Base-by-base conservation (phyloP, 2,888 invertebrate species). In the Philereme transversata region DNA sequence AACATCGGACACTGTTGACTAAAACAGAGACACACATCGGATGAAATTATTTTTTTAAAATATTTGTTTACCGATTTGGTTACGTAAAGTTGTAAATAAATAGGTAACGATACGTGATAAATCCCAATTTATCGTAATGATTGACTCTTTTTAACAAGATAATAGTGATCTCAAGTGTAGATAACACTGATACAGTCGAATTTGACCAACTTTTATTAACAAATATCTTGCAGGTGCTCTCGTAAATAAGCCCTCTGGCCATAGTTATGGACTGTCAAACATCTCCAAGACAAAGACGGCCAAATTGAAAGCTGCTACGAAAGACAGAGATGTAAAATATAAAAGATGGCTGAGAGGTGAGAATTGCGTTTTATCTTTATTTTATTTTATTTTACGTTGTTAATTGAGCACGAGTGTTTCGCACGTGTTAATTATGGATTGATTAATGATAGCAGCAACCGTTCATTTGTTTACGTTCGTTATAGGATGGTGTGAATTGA, bases 351-450 rank as follows among this genome's bases (percentile, higher is more conserved):
- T 72, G 74, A 76, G 68, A 68, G 69, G 75, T 69, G 67, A 74
- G 78, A 80, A 87, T 84, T 80, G 76, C 86, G 84, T 86, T 74
- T 84, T 82, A 87, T 88, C 87, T 82, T 77, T 77, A 77, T 73
- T 22, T 38, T 10, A 84, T 86, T 76, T 77, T 77, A 77, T 73
- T 52, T 76, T 78, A 87, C 83, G 78, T 64, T 71, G 75, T 85
- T 88, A 90, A 88, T 88, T 89, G 86, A 81, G 81, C 81, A 83
- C 78, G 82, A 84, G 84, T 82, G 77, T 46, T 78, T 77, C 73
- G 75, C 75, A 73, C 72, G 73, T 69, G 79, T 85, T 89, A 87
- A 89, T 90, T 90, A 89, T 74, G 63, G 66, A 71, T 78, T 90
- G 90, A 91, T 90, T 81, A 84, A 90, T 88, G 85, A 74, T 65